These are phyloP conservation scores for Agrypnia vestita DNA, from an alignment of 1,140 invertebrate genomes.

Conservation along the genomic window DNA sequence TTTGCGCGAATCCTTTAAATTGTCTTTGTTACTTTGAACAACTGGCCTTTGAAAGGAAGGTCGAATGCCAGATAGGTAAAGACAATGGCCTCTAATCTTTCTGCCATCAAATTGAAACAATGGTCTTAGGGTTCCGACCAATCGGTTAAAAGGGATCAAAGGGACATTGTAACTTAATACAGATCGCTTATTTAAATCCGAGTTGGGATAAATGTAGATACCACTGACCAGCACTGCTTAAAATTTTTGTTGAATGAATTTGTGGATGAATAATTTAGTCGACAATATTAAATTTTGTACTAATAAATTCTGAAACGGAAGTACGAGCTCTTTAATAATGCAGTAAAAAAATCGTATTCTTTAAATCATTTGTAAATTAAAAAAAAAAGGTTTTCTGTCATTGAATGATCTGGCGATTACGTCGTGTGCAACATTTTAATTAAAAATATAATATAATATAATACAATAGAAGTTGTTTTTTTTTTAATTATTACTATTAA, in stretches of 20 bases:
- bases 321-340: too few species aligned
- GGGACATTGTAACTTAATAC: constrained; percentile 5
- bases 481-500: too few species aligned
- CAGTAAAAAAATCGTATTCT: too few species aligned
- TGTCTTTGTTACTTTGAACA: neutral
- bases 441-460: too few species aligned
- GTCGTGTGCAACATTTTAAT: too few species aligned
- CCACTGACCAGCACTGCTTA: neutral
- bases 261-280: too few species aligned
- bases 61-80: neutral
- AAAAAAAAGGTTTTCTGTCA: too few species aligned
- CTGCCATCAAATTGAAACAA: constrained; percentile 23
- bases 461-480: too few species aligned
- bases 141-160: constrained; percentile 15
- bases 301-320: too few species aligned
- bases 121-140: neutral
- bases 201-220: neutral
- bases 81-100: constrained; percentile 18
- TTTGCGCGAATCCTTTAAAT: neutral
- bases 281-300: too few species aligned
- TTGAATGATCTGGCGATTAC: too few species aligned
- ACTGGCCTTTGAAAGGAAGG: neutral
- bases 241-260: neutral
- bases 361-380: too few species aligned
- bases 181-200: constrained; percentile 4